Percentiles rank a stretch among this genome's conserved stretches.
These are phyloP conservation scores for Zelleria hepariella DNA, from an alignment of 2,888 invertebrate genomes.

Conservation along the genomic window DNA sequence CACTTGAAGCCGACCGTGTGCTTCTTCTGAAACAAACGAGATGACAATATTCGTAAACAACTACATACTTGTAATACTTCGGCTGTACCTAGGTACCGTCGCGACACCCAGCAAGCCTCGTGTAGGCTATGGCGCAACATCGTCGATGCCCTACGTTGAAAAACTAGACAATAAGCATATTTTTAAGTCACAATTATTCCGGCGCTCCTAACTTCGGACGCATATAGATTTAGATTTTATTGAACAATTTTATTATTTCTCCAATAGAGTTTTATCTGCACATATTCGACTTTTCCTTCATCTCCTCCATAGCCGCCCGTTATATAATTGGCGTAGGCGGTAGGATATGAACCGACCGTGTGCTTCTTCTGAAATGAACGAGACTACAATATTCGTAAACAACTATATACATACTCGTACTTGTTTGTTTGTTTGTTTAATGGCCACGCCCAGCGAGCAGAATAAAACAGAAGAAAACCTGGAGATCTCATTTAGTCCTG, in stretches of 20 bases:
- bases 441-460: neutral
- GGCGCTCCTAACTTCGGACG: no score
- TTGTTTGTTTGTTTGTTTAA: neutral
- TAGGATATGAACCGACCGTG: constrained; percentile 95
- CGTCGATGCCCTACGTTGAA: no score
- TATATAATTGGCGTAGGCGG: no score
- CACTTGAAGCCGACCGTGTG: constrained; percentile 97
- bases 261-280: no score
- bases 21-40: constrained; percentile 80
- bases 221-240: no score
- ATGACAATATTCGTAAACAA: neutral
- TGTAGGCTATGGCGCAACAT: constrained; percentile 1
- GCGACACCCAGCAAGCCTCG: neutral
- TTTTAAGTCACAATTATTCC: no score
- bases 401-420: neutral
- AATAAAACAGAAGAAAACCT: no score
- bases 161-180: no score
- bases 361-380: constrained; percentile 84
- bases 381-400: neutral
- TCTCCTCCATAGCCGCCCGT: no score
- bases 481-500: no score
- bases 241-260: no score
- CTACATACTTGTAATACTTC: neutral
- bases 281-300: no score
- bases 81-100: neutral